Conservation (phyloP, 92 coral and sea anemone species). For the Zoanthus sociatus region DNA sequence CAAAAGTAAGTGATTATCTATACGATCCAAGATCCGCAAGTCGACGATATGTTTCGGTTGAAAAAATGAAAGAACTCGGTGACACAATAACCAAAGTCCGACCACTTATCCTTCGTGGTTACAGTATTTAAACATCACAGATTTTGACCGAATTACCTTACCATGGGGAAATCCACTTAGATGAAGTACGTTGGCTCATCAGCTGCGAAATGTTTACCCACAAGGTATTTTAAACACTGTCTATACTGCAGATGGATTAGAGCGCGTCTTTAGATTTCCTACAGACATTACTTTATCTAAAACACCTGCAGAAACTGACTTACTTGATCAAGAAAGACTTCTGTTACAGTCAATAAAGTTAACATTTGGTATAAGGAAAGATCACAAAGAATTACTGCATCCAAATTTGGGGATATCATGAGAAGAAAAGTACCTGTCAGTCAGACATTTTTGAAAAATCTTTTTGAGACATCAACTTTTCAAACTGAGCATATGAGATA, state of each 20-base stretch:
- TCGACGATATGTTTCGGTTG: conserved; percentile 11
- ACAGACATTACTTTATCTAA: conserved; percentile 39
- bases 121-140: conserved; percentile 34
- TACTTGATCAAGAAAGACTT: conserved; percentile 36
- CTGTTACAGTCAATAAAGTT: conserved; percentile 42
- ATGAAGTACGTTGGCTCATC: conserved; percentile 40
- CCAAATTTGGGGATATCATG: conserved; percentile 28
- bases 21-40: conserved; percentile 51
- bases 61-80: conserved; percentile 31
- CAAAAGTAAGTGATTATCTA: not conserved
- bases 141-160: not conserved
- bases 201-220: conserved; percentile 50
- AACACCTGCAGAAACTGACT: conserved; percentile 46
- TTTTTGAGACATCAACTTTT: not conserved
- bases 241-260: conserved; percentile 32
- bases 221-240: conserved; percentile 28
- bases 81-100: conserved; percentile 39
- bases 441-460: conserved; percentile 18
- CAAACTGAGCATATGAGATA: conserved; percentile 35
- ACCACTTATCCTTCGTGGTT: conserved; percentile 61
- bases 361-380: conserved; percentile 26
- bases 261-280: conserved; percentile 42
- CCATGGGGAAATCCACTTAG: conserved; percentile 46
- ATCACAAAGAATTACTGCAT: conserved; percentile 54
- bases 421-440: conserved; percentile 20